A percentile compares a stretch with the other conserved stretches of the same genome.
These are phyloP conservation scores for Rhynchophorus ferrugineus DNA, from an alignment of 1,140 invertebrate species.

Conservation along the genomic window DNA sequence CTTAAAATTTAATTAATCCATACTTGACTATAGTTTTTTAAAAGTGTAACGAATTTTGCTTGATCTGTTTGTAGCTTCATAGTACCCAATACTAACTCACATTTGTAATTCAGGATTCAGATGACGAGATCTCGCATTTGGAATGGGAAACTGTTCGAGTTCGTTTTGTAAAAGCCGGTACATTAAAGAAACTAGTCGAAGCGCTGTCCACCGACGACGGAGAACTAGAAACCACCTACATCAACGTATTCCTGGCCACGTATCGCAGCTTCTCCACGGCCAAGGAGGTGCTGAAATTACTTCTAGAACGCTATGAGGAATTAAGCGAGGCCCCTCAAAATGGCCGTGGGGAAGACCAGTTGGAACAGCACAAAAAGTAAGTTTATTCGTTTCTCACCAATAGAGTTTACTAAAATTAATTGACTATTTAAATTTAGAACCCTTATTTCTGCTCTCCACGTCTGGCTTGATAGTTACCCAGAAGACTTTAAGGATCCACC, in stretches of 20 bases:
- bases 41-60: no score
- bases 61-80: no score
- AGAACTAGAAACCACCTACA: slow-evolving; percentile 94
- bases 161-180: slow-evolving; percentile 93
- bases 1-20: no score
- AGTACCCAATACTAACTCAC: no score
- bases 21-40: no score
- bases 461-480: slow-evolving; percentile 94
- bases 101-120: slow-evolving; percentile 66
- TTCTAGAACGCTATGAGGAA: slow-evolving; percentile 71
- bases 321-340: slow-evolving; percentile 40
- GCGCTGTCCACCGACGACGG: slow-evolving; percentile 87
- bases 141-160: slow-evolving; percentile 99
- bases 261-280: slow-evolving; percentile 79
- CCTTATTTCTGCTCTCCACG: slow-evolving; percentile 79
- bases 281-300: slow-evolving; percentile 70
- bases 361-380: slow-evolving; percentile 70
- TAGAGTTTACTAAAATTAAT: background rate
- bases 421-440: slow-evolving; percentile 51
- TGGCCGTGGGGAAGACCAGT: slow-evolving; percentile 43
- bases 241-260: slow-evolving; percentile 94
- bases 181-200: slow-evolving; percentile 85
- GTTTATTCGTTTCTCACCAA: no score
- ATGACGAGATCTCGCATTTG: slow-evolving; percentile 87
- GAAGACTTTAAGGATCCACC: slow-evolving; percentile 94